Evolutionary conservation across 1,140 invertebrate species (phyloP), one percentile per base, ranked within the genome.

Genomic region (Drosophila equinoxialis): DNA sequence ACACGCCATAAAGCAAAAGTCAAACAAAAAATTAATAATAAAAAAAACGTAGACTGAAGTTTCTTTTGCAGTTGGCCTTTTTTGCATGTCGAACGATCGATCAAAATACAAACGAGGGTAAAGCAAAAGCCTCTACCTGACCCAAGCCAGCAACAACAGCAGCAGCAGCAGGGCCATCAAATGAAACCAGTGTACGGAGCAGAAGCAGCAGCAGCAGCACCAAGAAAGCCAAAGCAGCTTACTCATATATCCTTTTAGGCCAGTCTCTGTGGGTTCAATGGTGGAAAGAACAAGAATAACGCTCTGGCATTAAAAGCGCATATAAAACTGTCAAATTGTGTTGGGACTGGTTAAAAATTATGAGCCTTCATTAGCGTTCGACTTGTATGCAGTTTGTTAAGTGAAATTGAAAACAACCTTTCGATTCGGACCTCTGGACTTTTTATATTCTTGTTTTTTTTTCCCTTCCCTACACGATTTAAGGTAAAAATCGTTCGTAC

Each of bases 21-120:
- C 84, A 89, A 89, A 89, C 84, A 89, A 89, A 89, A 87, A 89
- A 89, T 89, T 89, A 89, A 89, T 85, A 84, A 89, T 89, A 68
- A 48, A 69, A 68, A 77, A 69, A 68, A 77, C 73, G 71, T 54
- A 67, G 68, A 63, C 59, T 66, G 68, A 67, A 59, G 63, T 74
- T 66, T 30, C 30, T 6, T 30, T 76, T 84, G 79, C 79, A 86
- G 82, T 86, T 86, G 71, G 68, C 71, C 59, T 82, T 82, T 51
- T 85, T 89, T 84, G 84, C 84, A 87, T 87, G 84, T 89, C 80
- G 84, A 89, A 84, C 84, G 84, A 89, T 89, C 84, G 84, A 89
- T 89, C 84, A 89, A 89, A 84, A 75, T 84, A 87, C 81, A 81
- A 89, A 89, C 84, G 84, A 89, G 84, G 84, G 84, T 89, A 86